Evolutionary conservation across 1,140 invertebrate species (phyloP).

Genomic region (Caenorhabditis remanei): DNA sequence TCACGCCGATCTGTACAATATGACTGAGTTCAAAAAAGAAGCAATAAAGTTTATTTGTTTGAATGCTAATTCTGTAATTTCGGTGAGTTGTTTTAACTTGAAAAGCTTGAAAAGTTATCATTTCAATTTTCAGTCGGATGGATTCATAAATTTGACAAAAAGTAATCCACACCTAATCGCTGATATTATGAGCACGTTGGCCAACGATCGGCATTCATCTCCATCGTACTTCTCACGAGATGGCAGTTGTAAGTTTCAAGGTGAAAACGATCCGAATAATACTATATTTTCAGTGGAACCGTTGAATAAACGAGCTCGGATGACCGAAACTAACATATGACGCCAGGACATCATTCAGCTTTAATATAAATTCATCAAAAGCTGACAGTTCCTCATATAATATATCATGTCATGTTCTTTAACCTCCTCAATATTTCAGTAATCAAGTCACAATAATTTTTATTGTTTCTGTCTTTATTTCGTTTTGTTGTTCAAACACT

Average conservation of each 20-base stretch:
- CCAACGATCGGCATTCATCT: not conserved
- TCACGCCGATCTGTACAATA: slow-evolving; percentile 74
- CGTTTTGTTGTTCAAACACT: not conserved
- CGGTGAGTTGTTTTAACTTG: slow-evolving; percentile 52
- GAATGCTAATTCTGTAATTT: slow-evolving; percentile 69
- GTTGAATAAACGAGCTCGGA: slow-evolving; percentile 60
- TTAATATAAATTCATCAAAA: not conserved
- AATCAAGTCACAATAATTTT: not conserved
- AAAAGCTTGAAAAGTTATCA: not conserved
- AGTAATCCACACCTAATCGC: slow-evolving; percentile 69
- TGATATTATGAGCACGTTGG: slow-evolving; percentile 67
- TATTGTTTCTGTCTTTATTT: not conserved
- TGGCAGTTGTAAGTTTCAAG: slow-evolving; percentile 4
- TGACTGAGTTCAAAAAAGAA: slow-evolving; percentile 74
- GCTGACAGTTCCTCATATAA: not conserved
- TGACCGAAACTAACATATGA: slow-evolving; percentile 46
- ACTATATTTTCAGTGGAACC: slow-evolving; percentile 54
- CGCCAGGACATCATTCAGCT: not conserved
- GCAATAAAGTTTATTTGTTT: slow-evolving; percentile 72
- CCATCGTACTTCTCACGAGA: slow-evolving; percentile 11
- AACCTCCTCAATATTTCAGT: not conserved
- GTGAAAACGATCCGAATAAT: not conserved
- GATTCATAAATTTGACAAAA: slow-evolving; percentile 66
- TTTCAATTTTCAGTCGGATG: slow-evolving; percentile 69
- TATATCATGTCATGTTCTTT: slow-evolving; percentile 42